phyloP scores from a whole-genome alignment of 2,888 invertebrate genomes.

The Gortyna flavago region DNA sequence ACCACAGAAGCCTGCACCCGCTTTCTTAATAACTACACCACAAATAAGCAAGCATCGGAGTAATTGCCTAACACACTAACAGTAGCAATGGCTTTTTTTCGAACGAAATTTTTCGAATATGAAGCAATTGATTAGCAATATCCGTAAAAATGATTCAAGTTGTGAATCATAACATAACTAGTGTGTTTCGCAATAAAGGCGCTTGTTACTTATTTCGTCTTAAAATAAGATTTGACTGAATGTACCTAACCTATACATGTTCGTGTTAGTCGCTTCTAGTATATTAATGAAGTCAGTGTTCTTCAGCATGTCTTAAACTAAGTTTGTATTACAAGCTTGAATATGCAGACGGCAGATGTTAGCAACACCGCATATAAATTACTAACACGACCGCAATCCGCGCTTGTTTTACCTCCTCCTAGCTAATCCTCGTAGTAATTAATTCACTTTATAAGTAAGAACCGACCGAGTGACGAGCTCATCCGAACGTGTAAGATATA shows the following conservation, averaged over 20 bases:
- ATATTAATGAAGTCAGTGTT: slow-evolving; percentile 24
- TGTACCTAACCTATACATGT: neutral
- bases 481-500: neutral
- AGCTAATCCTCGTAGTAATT: slow-evolving; percentile 51
- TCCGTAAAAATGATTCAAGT: neutral
- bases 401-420: slow-evolving; percentile 56
- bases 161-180: neutral
- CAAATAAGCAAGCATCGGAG: neutral
- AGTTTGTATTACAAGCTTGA: slow-evolving; percentile 77
- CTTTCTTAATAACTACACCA: neutral
- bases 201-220: neutral
- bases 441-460: slow-evolving; percentile 48
- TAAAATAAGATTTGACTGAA: neutral
- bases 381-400: slow-evolving; percentile 71
- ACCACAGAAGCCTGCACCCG: neutral
- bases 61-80: neutral
- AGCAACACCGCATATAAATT: slow-evolving; percentile 78
- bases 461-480: slow-evolving; percentile 7
- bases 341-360: slow-evolving; percentile 80
- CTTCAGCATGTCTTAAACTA: slow-evolving; percentile 68
- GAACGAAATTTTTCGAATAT: neutral
- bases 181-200: neutral
- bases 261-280: slow-evolving; percentile 46
- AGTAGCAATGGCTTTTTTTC: neutral
- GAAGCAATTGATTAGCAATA: neutral